A percentile compares a stretch with the other conserved stretches of the same genome.
These are phyloP conservation scores for Eupeodes corollae DNA, from an alignment of 1,140 invertebrate genomes.

Conservation along the genomic window DNA sequence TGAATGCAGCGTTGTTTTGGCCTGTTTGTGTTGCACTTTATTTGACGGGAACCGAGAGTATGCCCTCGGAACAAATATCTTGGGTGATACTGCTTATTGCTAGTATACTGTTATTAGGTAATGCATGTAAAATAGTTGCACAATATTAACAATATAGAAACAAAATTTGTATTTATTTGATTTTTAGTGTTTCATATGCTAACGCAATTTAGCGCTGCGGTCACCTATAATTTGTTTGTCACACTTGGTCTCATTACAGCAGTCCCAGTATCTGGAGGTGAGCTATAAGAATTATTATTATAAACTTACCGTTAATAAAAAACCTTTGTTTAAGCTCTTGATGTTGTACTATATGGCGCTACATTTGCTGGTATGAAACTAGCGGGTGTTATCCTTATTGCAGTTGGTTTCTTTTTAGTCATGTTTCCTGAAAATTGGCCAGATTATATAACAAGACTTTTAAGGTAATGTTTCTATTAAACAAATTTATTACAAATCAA, in stretches of 20 bases:
- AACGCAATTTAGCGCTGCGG: conserved; percentile 78
- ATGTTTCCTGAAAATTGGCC: conserved; percentile 95
- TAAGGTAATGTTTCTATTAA: conserved; percentile 52
- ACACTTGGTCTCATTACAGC: conserved; percentile 83
- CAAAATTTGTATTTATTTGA: conserved; percentile 17
- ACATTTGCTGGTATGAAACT: conserved; percentile 89
- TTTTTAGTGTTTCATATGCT: conserved; percentile 79
- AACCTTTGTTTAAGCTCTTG: conserved; percentile 51
- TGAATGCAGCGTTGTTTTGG: conserved; percentile 76
- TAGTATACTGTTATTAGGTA: conserved; percentile 65
- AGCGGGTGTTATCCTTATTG: conserved; percentile 80
- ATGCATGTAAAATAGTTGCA: conserved; percentile 9
- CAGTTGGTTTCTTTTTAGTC: conserved; percentile 82
- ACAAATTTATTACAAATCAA: background rate
- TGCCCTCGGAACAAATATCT: conserved; percentile 65
- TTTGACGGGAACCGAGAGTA: conserved; percentile 68
- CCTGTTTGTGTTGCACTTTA: conserved; percentile 73
- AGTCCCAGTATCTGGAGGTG: conserved; percentile 85
- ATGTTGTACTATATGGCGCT: conserved; percentile 71
- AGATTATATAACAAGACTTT: conserved; percentile 76
- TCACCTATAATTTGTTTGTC: conserved; percentile 88
- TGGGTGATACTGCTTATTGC: conserved; percentile 69
- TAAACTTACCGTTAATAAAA: background rate
- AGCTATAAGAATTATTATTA: no score
- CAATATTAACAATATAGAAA: background rate